Evolutionary conservation across 2,113 vertebrate genomes (phyloP), one percentile per base, ranked within the genome.

Genomic region (Dunckerocampus dactyliophorus): DNA sequence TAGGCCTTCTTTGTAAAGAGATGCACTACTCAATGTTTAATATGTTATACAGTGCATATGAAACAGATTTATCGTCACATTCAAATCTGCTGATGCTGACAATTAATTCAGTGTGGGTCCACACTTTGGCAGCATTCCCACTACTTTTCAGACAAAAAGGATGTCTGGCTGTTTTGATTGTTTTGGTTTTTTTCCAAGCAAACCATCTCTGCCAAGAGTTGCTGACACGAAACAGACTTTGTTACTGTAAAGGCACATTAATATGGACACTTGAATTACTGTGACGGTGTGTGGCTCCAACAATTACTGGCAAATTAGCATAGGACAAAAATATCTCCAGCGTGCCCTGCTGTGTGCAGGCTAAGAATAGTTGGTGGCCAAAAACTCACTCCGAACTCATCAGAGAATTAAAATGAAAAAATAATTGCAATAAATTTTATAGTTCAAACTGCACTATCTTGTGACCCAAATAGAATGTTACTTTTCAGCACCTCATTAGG

Each of bases 261-360:
- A 80, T 81, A 82, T 81, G 79, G 84, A 77, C 83, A 86, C 72
- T 83, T 76, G 59, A 72, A 83, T 83, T 77, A 69, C 71, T 72
- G 63, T 87, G 80, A 71, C 57, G 59, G 60, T 71, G 71, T 79
- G 75, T 73, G 66, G 74, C 79, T 78, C 83, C 76, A 75, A 74
- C 76, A 87, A 87, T 87, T 85, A 87, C 76, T 70, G 74, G 65
- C 31, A 75, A 80, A 89, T 88, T 86, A 74, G 69, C 82, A 84
- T 86, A 72, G 75, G 81, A 85, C 79, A 86, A 79, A 88, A 87
- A 85, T 77, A 82, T 74, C 67, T 58, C 34, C 65, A 76, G 75
- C 82, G 59, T 79, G 64, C 68, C 69, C 75, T 58, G 69, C 73
- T 80, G 76, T 60, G 70, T 67, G 56, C 51, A 65, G 57, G 65